Evolutionary conservation across 2,797 vertebrate genomes (phyloP).

Genomic region (Todus mexicanus): DNA sequence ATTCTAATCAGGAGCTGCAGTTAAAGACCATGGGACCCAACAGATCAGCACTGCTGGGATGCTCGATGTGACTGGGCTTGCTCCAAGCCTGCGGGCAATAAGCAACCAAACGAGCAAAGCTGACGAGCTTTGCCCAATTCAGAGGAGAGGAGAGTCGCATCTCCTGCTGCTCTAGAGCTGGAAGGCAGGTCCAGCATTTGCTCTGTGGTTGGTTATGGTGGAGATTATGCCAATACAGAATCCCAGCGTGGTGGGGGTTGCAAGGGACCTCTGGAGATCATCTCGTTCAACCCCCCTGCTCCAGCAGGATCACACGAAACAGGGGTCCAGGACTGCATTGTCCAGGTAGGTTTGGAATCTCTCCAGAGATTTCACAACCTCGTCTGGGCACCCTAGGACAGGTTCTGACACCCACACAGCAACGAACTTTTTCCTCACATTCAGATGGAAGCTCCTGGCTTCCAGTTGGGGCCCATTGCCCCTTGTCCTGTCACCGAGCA

Average conservation of each 20-base stretch:
- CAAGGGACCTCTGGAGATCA: neutral
- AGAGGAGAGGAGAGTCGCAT: neutral
- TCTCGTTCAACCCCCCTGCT: neutral
- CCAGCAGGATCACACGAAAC: neutral
- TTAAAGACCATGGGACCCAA: neutral
- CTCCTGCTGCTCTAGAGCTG: neutral
- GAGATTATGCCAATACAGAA: neutral
- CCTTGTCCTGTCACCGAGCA: neutral
- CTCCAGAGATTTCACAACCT: neutral
- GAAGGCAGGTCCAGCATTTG: neutral
- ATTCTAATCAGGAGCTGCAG: neutral
- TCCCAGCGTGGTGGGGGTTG: neutral
- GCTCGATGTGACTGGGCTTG: accelerated
- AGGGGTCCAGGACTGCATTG: too few relatives aligned
- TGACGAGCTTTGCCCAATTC: accelerated
- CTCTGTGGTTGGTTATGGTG: neutral
- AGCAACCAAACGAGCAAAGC: neutral
- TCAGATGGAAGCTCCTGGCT: neutral
- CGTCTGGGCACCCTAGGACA: neutral
- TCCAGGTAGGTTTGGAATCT: neutral
- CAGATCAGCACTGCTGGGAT: accelerated
- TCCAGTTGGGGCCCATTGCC: neutral
- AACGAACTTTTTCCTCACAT: neutral
- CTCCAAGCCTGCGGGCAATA: neutral
- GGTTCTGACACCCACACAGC: neutral